Evolutionary conservation across 2,888 invertebrate species (phyloP).

Genomic region (Phyllotreta striolata): DNA sequence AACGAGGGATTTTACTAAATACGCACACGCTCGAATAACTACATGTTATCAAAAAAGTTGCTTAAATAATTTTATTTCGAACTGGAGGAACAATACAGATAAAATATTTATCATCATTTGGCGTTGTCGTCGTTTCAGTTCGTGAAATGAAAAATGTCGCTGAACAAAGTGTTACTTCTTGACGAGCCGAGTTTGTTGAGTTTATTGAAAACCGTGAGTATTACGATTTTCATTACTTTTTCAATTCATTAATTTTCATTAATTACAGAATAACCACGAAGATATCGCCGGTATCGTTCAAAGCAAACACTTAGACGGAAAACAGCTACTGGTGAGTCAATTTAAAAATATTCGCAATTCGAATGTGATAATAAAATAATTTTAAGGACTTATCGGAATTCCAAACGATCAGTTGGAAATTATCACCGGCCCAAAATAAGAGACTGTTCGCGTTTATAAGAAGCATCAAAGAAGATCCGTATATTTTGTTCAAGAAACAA

Average conservation of each 20-base stretch:
- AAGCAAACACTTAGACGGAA: constrained; percentile 39
- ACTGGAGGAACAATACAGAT: no score
- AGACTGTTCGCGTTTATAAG: constrained; percentile 31
- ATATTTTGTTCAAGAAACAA: constrained; percentile 10
- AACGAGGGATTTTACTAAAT: no score
- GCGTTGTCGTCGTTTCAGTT: no score
- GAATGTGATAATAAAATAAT: constrained; percentile 10
- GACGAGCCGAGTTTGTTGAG: background rate
- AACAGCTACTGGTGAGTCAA: constrained; percentile 42
- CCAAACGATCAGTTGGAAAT: constrained; percentile 37
- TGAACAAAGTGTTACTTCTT: no score
- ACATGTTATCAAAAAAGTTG: no score
- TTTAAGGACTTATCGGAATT: constrained; percentile 39
- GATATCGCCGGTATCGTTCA: constrained; percentile 37
- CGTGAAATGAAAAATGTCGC: no score
- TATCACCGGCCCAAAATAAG: constrained; percentile 25
- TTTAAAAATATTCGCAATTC: constrained; percentile 4
- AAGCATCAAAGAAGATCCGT: constrained; percentile 35
- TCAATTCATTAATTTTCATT: no score
- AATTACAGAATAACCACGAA: constrained; percentile 42
- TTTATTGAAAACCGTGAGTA: background rate
- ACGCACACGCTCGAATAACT: no score
- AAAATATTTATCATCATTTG: no score
- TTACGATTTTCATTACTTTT: no score
- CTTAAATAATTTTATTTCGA: no score